phyloP scores from a whole-genome alignment of 2,797 vertebrate genomes.

The Natrix natrix region DNA sequence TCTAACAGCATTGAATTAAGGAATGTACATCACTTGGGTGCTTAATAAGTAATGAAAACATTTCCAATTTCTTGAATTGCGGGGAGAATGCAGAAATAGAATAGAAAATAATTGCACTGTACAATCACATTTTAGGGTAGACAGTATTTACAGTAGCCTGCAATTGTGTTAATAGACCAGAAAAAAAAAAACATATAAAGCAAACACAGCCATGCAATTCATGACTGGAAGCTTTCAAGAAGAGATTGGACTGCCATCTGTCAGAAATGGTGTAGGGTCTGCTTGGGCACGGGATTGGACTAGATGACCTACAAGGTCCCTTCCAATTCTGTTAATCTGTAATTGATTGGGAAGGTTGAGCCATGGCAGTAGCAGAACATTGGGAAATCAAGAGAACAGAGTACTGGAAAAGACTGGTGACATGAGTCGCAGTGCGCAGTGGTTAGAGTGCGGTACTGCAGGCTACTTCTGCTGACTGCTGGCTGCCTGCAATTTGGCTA shows the following conservation, averaged over 20 bases:
- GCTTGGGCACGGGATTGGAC: neutral
- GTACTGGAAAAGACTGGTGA: neutral
- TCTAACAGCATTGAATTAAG: neutral
- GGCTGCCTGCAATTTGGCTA: neutral
- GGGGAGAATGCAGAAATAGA: neutral
- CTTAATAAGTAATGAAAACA: neutral
- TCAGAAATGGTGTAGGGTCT: neutral
- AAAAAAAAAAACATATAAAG: neutral
- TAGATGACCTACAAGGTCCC: no score
- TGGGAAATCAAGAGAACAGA: neutral
- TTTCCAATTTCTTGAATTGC: neutral
- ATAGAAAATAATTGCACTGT: neutral
- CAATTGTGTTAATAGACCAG: neutral
- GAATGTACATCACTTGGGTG: neutral
- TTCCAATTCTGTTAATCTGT: neutral
- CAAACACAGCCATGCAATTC: neutral
- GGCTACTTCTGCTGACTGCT: no score
- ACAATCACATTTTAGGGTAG: neutral
- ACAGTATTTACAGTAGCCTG: neutral
- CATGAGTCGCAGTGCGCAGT: neutral
- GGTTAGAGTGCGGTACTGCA: no score
- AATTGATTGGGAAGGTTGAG: neutral
- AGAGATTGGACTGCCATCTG: neutral
- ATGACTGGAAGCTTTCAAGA: neutral
- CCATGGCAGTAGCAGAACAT: neutral